Conservation (phyloP, 2,797 vertebrate genomes). For the Acanthis flammea region DNA sequence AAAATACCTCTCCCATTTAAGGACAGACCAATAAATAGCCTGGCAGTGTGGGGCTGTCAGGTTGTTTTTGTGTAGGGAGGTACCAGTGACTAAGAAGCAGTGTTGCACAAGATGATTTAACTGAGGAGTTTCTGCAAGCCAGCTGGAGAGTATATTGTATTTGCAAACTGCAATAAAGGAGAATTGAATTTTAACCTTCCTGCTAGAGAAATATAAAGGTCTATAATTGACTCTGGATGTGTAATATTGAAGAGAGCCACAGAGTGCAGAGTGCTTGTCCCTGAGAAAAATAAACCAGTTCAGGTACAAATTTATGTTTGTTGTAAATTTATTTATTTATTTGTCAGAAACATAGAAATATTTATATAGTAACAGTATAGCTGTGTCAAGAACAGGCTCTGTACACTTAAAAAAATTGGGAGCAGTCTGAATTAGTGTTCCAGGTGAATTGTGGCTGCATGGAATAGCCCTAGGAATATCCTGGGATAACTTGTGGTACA, state of each 20-base stretch:
- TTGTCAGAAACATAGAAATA: neutral
- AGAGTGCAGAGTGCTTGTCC: neutral
- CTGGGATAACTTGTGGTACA: neutral
- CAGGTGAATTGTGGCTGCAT: neutral
- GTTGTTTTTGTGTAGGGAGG: neutral
- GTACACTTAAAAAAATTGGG: neutral
- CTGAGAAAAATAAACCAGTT: neutral
- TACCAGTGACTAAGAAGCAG: neutral
- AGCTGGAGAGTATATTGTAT: slow-evolving; percentile 11
- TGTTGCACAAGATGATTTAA: slow-evolving; percentile 26
- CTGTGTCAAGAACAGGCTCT: neutral
- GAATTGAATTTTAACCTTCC: slow-evolving; percentile 45
- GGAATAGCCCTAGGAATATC: neutral
- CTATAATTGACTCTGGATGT: neutral
- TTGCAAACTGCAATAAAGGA: slow-evolving; percentile 35
- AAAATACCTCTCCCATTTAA: neutral
- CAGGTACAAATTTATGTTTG: neutral
- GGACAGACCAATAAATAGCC: neutral
- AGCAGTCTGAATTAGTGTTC: neutral
- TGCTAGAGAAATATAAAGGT: neutral
- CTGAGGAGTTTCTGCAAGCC: slow-evolving; percentile 12
- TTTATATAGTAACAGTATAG: neutral
- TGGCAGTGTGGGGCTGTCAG: neutral
- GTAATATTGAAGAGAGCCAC: neutral
- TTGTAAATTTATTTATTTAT: neutral